phyloP scores from a whole-genome alignment of 2,888 invertebrate genomes.

The Elmis aenea region DNA sequence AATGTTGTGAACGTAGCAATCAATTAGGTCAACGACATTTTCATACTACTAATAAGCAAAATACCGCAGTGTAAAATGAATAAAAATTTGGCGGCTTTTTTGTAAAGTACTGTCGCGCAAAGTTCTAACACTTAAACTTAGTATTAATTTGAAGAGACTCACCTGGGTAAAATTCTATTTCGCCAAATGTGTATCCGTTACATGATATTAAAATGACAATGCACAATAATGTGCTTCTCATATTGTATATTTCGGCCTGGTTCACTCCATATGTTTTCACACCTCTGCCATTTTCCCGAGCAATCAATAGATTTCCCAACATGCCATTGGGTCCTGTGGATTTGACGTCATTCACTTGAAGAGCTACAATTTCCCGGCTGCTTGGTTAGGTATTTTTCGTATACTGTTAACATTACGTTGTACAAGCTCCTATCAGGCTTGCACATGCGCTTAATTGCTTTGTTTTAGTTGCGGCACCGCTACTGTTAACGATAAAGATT shows the following conservation, averaged over 20 bases:
- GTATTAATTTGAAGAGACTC: constrained; percentile 21
- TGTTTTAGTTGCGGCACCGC: constrained; percentile 3
- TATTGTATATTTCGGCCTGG: constrained; percentile 33
- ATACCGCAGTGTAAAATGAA: no score
- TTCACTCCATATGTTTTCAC: constrained; percentile 45
- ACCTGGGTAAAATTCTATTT: constrained; percentile 42
- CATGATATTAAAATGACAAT: constrained; percentile 37
- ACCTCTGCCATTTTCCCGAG: constrained; percentile 40
- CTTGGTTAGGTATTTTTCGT: constrained; percentile 21
- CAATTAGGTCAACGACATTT: no score
- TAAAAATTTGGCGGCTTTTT: background rate
- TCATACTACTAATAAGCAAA: no score
- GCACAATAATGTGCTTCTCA: constrained; percentile 38
- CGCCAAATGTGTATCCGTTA: constrained; percentile 36
- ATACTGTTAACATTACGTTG: constrained; percentile 26
- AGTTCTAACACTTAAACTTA: background rate
- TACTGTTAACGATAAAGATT: no score
- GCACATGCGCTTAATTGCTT: constrained; percentile 28
- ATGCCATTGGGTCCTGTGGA: constrained; percentile 36
- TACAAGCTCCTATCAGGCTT: constrained; percentile 12
- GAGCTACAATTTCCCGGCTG: constrained; percentile 22
- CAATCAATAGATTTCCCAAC: constrained; percentile 40
- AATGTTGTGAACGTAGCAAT: no score
- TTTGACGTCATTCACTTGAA: constrained; percentile 32
- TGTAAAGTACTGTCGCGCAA: no score